Evolutionary conservation across 2,113 vertebrate genomes (phyloP).

Genomic region (Ceratotherium simum): DNA sequence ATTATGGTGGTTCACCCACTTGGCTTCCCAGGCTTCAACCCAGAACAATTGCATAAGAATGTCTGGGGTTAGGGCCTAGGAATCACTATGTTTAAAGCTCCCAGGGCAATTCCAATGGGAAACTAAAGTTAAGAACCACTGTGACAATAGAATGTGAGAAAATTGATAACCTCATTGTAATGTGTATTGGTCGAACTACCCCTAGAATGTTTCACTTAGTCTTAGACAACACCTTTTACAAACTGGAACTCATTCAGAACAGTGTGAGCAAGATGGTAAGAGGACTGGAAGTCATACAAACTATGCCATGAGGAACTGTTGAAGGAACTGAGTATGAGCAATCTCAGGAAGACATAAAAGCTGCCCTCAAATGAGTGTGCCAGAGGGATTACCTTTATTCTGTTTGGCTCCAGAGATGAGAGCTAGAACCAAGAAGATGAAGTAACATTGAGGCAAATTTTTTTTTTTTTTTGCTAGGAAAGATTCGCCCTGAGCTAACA

Average conservation of each 20-base stretch:
- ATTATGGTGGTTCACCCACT: background rate
- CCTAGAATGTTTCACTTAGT: background rate
- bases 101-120: background rate
- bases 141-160: background rate
- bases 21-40: background rate
- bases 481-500: no score
- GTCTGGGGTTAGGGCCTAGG: background rate
- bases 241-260: background rate
- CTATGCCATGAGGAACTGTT: background rate
- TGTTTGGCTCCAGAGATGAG: background rate
- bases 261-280: background rate
- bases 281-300: background rate
- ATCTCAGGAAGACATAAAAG: background rate
- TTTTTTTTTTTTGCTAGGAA: no score
- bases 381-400: background rate
- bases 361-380: background rate
- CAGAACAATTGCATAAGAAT: background rate
- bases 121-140: background rate
- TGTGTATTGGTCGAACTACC: background rate
- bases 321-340: background rate
- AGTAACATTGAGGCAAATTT: background rate
- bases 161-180: background rate
- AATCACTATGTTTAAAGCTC: background rate
- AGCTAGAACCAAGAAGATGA: constrained; percentile 4
- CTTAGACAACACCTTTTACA: background rate